Base-by-base conservation (phyloP, 2,888 invertebrate genomes). In the Rugalucina vietnamica region DNA sequence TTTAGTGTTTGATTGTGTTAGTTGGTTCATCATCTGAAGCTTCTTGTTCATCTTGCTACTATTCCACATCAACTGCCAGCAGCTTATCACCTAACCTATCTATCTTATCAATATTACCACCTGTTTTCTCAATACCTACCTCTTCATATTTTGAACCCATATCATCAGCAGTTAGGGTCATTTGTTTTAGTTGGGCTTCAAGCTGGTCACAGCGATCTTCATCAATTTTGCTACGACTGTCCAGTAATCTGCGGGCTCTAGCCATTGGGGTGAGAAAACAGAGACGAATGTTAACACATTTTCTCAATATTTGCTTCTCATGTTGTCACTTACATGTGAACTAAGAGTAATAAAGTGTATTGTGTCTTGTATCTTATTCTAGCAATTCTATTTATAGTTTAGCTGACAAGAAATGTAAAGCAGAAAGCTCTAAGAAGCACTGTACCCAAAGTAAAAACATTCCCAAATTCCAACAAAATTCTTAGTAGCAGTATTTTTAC, bases 151-250 rank as follows among this genome's bases (percentile, higher is more conserved):
- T 92, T 91, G 92, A 92, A 92, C 95, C 92, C 39, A 99, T 99
- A 96, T 99, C 99, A 96, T 99, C 99, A 96, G 99, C 99, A 95
- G 99, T 97, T 97, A 98, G 98, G 95, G 99, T 97, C 96, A 99
- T 99, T 96, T 99, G 99, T 97, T 99, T 99, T 96, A 99, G 97
- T 96, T 99, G 99, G 96, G 98, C 98, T 96, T 99, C 99, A 95
- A 99, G 97, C 95, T 98, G 97, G 96, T 99, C 98, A 98, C 99
- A 98, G 95, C 99, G 98, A 97, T 99, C 99, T 96, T 99, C 99
- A 97, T 99, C 99, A 95, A 98, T 97, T 97, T 98, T 97, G 95
- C 98, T 98, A 96, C 99, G 98, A 97, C 98, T 99, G 97, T 99
- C 99, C 96, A 99, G 98, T 96, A 99, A 97, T 97, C 99, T 99